These are phyloP conservation scores for Phataginus tetradactyla DNA, from an alignment of 2,797 vertebrate species.

Conservation along the genomic window DNA sequence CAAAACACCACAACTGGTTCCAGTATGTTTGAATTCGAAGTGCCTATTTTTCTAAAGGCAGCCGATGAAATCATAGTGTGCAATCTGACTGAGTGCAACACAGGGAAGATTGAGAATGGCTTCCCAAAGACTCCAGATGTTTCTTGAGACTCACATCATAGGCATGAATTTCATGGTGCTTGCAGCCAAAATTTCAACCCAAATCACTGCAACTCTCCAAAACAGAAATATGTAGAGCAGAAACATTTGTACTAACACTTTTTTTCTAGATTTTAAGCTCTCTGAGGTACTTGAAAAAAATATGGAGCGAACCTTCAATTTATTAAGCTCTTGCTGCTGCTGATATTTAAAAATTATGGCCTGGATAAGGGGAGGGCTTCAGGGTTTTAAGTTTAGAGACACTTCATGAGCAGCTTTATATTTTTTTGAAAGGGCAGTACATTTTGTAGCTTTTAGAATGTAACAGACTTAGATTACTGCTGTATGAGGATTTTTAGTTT, in stretches of 20 bases:
- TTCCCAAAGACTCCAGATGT: conserved; percentile 72
- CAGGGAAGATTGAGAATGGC: conserved; percentile 55
- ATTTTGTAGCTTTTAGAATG: conserved; percentile 64
- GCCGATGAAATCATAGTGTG: conserved; percentile 64
- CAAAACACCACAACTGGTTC: conserved; percentile 29
- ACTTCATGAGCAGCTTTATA: conserved; percentile 56
- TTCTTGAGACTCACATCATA: conserved; percentile 71
- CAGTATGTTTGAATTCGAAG: conserved; percentile 59
- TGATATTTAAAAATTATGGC: conserved; percentile 19
- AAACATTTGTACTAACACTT: background rate
- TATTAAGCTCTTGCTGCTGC: conserved; percentile 38
- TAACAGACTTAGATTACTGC: conserved; percentile 36
- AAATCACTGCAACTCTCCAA: conserved; percentile 24
- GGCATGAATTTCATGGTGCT: conserved; percentile 53
- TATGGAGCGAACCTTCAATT: conserved; percentile 10
- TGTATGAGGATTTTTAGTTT: conserved; percentile 25
- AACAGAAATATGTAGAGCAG: background rate
- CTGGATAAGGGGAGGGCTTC: conserved; percentile 8
- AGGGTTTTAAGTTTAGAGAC: conserved; percentile 44
- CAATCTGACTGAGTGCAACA: conserved; percentile 45
- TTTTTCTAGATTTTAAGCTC: background rate
- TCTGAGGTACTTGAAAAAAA: conserved; percentile 20
- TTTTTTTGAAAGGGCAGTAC: conserved; percentile 63
- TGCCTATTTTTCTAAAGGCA: conserved; percentile 68
- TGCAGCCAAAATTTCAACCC: background rate